Base-by-base conservation (phyloP, 2,888 invertebrate species). In the Chelonus formosanus region DNA sequence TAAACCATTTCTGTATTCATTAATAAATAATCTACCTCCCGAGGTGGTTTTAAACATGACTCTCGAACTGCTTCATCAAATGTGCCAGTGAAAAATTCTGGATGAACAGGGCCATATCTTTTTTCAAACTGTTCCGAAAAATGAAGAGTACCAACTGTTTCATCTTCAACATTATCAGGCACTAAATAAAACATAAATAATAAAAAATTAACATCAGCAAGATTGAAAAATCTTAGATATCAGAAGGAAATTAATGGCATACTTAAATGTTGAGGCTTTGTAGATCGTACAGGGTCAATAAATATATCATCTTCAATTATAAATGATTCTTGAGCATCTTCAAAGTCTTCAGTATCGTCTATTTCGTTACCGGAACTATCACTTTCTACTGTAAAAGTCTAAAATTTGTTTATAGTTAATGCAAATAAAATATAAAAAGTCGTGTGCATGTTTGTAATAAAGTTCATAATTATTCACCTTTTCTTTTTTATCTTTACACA, bases 31-130 rank as follows among this genome's bases (percentile, higher is more conserved):
- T 20, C 20, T 71, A 84, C 97, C 86, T 96, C 95, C 87, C 91
- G 93, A 66, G 96, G 96, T 67, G 95, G 92, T 85, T 92, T 93
- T 73, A 91, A 88, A 82, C 96, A 94, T 35, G 97, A 94, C 84
- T 96, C 95, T 82, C 92, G 92, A 68, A 97, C 89, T 56, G 97
- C 97, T 84, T 95, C 93, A 73, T 96, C 95, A 66, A 98, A 87
- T 36, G 93, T 92, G 47, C 97, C 97, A 76, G 94, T 93, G 85
- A 92, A 97, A 86, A 97, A 97, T 75, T 91, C 89, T 3, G 97
- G 97, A 84, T 93, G 93, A 76, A 91, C 90, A 54, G 91, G 90
- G 0, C 97, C 97, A 84, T 95, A 96, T 70, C 97, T 90, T 74
- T 90, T 87, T 63, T 91, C 89, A 86, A 96, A 97, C 77, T 95